These are phyloP conservation scores for Neodontobutis hainanensis DNA, from an alignment of 2,113 vertebrate species.

Conservation along the genomic window DNA sequence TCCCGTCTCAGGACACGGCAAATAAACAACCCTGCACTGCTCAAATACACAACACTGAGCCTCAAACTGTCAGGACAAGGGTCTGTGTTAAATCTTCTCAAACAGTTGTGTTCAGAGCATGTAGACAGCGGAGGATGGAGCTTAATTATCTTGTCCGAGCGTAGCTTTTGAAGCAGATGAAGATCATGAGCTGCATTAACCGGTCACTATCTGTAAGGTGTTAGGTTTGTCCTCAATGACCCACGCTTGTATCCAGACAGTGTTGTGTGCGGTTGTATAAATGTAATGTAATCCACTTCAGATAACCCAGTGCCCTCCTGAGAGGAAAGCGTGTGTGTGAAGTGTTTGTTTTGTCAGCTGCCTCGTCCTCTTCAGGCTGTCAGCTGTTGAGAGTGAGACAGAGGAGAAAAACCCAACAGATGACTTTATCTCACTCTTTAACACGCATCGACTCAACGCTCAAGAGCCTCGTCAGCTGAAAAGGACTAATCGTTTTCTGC, in stretches of 20 bases:
- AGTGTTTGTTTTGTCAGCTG: slow-evolving; percentile 51
- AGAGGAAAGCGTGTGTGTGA: not conserved
- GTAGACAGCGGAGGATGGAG: too few relatives aligned
- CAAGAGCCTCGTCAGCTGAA: slow-evolving; percentile 7
- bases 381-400: slow-evolving; percentile 28
- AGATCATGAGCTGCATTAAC: too few relatives aligned
- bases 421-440: not conserved
- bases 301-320: not conserved
- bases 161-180: too few relatives aligned
- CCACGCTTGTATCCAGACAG: not conserved
- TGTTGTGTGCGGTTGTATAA: not conserved
- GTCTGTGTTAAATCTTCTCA: too few relatives aligned
- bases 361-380: slow-evolving; percentile 19
- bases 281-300: not conserved
- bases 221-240: not conserved
- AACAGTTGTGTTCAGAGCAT: too few relatives aligned
- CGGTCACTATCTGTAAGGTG: too few relatives aligned
- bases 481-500: slow-evolving; percentile 25
- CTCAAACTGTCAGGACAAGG: too few relatives aligned
- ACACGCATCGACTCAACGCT: slow-evolving; percentile 1
- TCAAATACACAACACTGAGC: not conserved
- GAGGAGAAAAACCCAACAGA: slow-evolving; percentile 16
- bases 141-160: too few relatives aligned
- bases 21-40: not conserved
- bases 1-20: not conserved